A percentile compares a stretch with the other conserved stretches of the same genome.
Conservation (phyloP, 2,888 invertebrate genomes). For the Platerodrilus igneus region DNA sequence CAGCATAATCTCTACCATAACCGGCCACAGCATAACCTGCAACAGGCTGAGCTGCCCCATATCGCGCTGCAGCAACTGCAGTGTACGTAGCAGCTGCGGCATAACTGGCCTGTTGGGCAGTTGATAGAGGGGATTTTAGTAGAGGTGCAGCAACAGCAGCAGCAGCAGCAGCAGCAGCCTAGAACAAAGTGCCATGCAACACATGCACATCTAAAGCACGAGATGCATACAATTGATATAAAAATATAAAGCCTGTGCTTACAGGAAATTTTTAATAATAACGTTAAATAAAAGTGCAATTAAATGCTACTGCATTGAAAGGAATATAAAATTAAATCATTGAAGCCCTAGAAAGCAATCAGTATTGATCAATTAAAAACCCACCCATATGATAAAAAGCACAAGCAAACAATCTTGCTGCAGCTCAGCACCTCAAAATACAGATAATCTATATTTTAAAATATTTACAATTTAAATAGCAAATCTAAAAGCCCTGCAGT, state of each 20-base stretch:
- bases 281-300: too few relatives aligned
- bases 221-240: conserved; percentile 32
- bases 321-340: too few relatives aligned
- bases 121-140: conserved; percentile 77
- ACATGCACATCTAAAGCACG: conserved; percentile 46
- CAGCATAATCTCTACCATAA: conserved; percentile 87
- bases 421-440: background rate
- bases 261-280: too few relatives aligned
- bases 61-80: conserved; percentile 79
- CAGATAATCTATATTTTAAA: background rate
- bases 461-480: background rate
- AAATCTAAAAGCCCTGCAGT: too few relatives aligned
- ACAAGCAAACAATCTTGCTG: too few relatives aligned
- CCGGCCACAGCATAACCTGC: conserved; percentile 71
- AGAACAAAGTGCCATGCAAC: conserved; percentile 48
- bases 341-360: too few relatives aligned
- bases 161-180: conserved; percentile 68
- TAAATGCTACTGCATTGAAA: too few relatives aligned
- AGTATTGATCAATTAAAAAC: too few relatives aligned
- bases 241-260: too few relatives aligned
- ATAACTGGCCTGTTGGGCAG: conserved; percentile 82
- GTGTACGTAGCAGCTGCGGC: conserved; percentile 85
- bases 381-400: too few relatives aligned
- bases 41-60: conserved; percentile 70
- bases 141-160: conserved; percentile 74